Base-by-base conservation (phyloP, 2,113 vertebrate genomes). In the Chaetura pelagica region DNA sequence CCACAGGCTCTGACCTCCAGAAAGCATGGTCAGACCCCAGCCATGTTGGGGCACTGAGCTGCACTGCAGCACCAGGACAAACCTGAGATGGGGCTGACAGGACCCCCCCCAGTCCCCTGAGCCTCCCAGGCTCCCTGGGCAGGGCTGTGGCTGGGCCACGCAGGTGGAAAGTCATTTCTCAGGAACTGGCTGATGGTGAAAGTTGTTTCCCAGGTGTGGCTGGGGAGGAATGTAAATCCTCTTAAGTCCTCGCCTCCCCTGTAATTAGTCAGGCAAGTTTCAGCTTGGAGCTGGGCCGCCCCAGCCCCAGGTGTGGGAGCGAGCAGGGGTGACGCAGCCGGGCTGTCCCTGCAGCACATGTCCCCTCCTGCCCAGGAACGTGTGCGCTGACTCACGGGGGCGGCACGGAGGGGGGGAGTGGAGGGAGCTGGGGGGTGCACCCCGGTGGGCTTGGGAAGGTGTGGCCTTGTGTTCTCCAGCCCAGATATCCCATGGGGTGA, bases 211-310 rank as follows among this genome's bases (percentile, higher is more conserved):
- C 89, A 96, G 95, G 96, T n/a, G 95, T 71, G 93, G 77, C 87
- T 29, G 10, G 19, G 44, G 59, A 95, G 89, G 96, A 96, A 96
- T 89, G 95, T 6, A 35, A 91, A 87, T 69, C 80, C 91, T 90
- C 69, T 93, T 84, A 89, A 91, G 93, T 49, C 27, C 68, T 92
- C 35, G 3, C 4, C 93, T 83, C 10, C 75, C 71, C 89, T 94
- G 68, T 96, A 95, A 96, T 96, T 96, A 96, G 6, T 15, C 63
- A 34, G 95, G 76, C 96, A 91, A 91, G 96, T 94, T 84, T 67
- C 93, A 94, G 93, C 96, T 77, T 84, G 96, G 93, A 84, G 80
- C 91, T 13, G 81, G 22, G 73, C 93, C 71, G 71, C 93, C 93
- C 92, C 9, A 10, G 91, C 96, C 87, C 9, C 61, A 0, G 96